Conservation (phyloP, 2,797 vertebrate genomes). For the Sebastes cheni region DNA sequence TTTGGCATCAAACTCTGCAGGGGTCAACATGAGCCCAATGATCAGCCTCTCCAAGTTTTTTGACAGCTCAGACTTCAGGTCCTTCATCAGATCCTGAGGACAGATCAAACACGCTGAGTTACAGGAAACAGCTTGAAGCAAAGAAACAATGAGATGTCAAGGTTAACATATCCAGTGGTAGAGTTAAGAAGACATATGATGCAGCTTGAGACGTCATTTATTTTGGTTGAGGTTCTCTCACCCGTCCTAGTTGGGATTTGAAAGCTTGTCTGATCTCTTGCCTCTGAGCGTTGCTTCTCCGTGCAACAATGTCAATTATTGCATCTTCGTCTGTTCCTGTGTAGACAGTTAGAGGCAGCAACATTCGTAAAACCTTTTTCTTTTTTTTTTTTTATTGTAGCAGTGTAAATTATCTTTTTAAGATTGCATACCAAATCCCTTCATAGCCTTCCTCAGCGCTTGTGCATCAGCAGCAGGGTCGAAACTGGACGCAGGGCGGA, state of each 20-base stretch:
- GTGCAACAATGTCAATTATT: slow-evolving; percentile 91
- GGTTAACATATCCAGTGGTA: background rate
- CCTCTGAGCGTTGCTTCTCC: slow-evolving; percentile 91
- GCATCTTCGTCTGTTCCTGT: slow-evolving; percentile 94
- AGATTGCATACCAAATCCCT: slow-evolving; percentile 89
- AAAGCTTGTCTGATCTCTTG: slow-evolving; percentile 93
- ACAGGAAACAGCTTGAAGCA: background rate
- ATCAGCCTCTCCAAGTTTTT: slow-evolving; percentile 92
- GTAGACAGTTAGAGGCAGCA: slow-evolving; percentile 13
- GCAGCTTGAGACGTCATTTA: background rate
- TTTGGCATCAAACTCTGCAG: slow-evolving; percentile 94
- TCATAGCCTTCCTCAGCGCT: slow-evolving; percentile 96
- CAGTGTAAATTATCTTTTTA: background rate
- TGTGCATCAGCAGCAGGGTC: slow-evolving; percentile 90
- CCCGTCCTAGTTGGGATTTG: slow-evolving; percentile 95
- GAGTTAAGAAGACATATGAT: background rate
- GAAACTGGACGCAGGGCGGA: slow-evolving; percentile 78
- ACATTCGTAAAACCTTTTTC: background rate
- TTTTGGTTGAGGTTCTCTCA: slow-evolving; percentile 64
- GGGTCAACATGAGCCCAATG: slow-evolving; percentile 92
- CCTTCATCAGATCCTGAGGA: slow-evolving; percentile 92
- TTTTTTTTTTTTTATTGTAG: background rate
- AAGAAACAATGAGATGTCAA: background rate
- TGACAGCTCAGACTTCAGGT: slow-evolving; percentile 94
- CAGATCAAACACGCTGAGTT: background rate